Evolutionary conservation across 1,140 invertebrate genomes (phyloP), one percentile per base, ranked within the genome.

Genomic region (Chrysoperla carnea): DNA sequence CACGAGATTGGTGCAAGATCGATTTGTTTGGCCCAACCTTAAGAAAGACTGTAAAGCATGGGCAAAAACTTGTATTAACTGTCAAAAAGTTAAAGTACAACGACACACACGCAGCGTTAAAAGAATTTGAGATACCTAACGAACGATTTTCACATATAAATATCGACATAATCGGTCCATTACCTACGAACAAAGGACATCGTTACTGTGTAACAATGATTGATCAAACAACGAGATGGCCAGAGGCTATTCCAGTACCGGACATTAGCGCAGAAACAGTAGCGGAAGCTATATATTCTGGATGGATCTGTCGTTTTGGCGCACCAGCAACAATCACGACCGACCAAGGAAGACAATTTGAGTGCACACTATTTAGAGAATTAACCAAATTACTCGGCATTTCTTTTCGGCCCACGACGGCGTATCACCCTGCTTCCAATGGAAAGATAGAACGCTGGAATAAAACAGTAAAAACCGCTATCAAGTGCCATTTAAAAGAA

Each of bases 321-420:
- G 38, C 44, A 2, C 56, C 53, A 1, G 36, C 45, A 31, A 52
- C 27, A 36, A 55, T 51, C 40, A 61, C 50, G 39, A 57, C 53
- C 0, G 58, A 63, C 35, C 53, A 55, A 46, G 56, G 58, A 1
- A 36, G 45, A 8, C 61, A 58, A 37, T 64, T 63, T 39, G 50
- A 60, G 41, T 47, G 49, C 0, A 14, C 29, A 2, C 38, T 53
- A 2, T 52, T 50, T 39, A 29, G 37, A 8, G 13, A 46, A 12
- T 46, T 60, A 37, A 38, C 46, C 23, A 37, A 39, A 35, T 17
- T 53, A 8, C 23, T 53, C 5, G 56, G 58, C 17, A 44, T 40
- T n/a, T 39, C 37, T 27, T 49, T 48, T 17, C 41, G 46, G 17
- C 43, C 50, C 11, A 54, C 51, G 1, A 54, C 50, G 7, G 33